These are phyloP conservation scores for Trachythela sp. DNA, from an alignment of 64 coral and sea anemone genomes.

Conservation along the genomic window DNA sequence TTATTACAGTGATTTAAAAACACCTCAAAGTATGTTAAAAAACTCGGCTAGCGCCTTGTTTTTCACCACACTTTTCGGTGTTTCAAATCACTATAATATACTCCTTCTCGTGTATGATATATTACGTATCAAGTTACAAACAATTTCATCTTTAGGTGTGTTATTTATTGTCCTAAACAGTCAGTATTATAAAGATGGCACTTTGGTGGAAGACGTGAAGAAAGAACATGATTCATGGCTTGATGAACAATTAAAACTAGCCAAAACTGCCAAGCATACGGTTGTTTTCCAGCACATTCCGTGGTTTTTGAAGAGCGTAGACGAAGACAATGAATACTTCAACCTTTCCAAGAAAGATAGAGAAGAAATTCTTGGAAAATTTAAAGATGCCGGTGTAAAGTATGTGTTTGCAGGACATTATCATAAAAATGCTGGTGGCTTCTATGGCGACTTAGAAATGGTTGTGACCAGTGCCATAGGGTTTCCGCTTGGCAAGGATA, in stretches of 20 bases:
- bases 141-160: conserved; percentile 38
- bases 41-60: no score
- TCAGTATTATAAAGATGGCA: conserved; percentile 89
- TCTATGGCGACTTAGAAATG: conserved; percentile 86
- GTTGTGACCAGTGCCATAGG: conserved; percentile 95
- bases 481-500: conserved; percentile 82
- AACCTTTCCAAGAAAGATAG: conserved; percentile 64
- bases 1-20: no score
- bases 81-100: no score
- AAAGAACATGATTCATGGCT: conserved; percentile 75
- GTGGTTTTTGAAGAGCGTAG: conserved; percentile 65
- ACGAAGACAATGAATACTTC: conserved; percentile 80
- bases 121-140: neutral
- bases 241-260: conserved; percentile 62
- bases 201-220: conserved; percentile 54
- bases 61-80: no score
- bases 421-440: conserved; percentile 95
- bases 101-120: no score
- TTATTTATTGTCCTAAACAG: conserved; percentile 96
- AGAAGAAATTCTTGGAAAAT: conserved; percentile 66
- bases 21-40: no score
- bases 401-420: conserved; percentile 99
- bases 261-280: conserved; percentile 68
- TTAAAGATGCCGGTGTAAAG: conserved; percentile 76
- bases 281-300: conserved; percentile 98